Evolutionary conservation across 1,140 invertebrate species (phyloP), one percentile per base, ranked within the genome.

Genomic region (Battus philenor): DNA sequence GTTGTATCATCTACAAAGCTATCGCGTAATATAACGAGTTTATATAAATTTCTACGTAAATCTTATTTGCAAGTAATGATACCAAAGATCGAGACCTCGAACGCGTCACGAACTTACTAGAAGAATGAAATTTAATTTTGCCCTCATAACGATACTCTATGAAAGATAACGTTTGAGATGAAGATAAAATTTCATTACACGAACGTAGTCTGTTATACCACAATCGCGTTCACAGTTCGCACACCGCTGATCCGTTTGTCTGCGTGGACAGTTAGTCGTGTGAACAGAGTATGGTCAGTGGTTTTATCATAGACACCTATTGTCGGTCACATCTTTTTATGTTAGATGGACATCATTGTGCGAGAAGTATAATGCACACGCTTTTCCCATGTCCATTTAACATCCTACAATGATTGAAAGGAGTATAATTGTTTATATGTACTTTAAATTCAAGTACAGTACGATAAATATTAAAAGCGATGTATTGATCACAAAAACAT

Each of bases 271-370:
- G 24, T 24, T 26, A 13, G 22, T 26, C 49, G 50, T 62, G 55
- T 59, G 62, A 66, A 62, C 51, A 9, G 30, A 32, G 27, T 47
- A 50, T 51, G 54, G 50, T 58, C 38, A 34, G 50, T 52, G 59
- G 57, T 56, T 68, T 68, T 61, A n/a, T 49, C 56, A 63, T 54
- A 47, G 47, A 31, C 44, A 36, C 9, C 47, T 32, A 62, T 66
- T 68, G 66, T 68, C 12, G 41, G 47, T 33, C 60, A 43, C 58
- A 61, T 63, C 54, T 65, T 62, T 68, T 65, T 60, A 53, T 62
- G 50, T 41, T 30, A 30, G 34, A 18, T 29, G 54, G 51, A 38
- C 52, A 55, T 33, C 49, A 54, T 64, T 68, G 60, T 68, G 43
- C 30, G 16, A 36, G 33, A 18, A 39, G 38, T 39, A 59, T 58